Percentiles rank a stretch among this genome's conserved stretches.
phyloP scores from a whole-genome alignment of 2,113 vertebrate genomes.

The Grammomys dolichurus region DNA sequence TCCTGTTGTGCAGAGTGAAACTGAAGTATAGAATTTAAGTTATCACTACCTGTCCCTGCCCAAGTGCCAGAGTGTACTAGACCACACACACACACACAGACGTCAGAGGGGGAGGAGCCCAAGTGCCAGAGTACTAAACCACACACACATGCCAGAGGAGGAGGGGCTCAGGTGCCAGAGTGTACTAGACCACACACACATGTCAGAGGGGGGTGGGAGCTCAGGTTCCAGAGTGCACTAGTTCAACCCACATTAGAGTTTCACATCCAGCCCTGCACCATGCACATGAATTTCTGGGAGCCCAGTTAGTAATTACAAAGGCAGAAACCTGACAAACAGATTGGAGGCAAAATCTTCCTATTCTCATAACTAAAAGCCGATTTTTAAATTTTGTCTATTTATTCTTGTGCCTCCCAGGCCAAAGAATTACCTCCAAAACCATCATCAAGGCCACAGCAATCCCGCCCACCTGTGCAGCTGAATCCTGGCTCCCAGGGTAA shows the following conservation, averaged over 20 bases:
- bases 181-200: no score
- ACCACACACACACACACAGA: neutral
- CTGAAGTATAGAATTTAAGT: neutral
- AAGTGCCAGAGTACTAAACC: neutral
- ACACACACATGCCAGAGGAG: neutral
- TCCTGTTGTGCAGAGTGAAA: neutral
- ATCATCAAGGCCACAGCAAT: constrained; percentile 70
- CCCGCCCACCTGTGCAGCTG: neutral
- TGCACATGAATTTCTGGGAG: accelerated
- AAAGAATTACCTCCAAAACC: constrained; percentile 82
- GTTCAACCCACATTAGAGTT: accelerated
- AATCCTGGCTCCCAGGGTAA: constrained; percentile 54
- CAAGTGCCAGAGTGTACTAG: neutral
- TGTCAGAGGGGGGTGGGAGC: no score
- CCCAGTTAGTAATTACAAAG: accelerated
- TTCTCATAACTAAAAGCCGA: neutral
- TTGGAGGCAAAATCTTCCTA: accelerated
- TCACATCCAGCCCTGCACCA: accelerated
- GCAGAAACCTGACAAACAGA: accelerated
- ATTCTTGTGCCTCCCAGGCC: constrained; percentile 68
- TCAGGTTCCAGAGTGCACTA: neutral
- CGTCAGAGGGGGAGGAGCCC: neutral
- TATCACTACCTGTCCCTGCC: no score
- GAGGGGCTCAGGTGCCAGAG: accelerated
- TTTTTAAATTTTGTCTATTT: neutral